phyloP scores from a whole-genome alignment of 2,888 invertebrate genomes.

The Torymus texanus region DNA sequence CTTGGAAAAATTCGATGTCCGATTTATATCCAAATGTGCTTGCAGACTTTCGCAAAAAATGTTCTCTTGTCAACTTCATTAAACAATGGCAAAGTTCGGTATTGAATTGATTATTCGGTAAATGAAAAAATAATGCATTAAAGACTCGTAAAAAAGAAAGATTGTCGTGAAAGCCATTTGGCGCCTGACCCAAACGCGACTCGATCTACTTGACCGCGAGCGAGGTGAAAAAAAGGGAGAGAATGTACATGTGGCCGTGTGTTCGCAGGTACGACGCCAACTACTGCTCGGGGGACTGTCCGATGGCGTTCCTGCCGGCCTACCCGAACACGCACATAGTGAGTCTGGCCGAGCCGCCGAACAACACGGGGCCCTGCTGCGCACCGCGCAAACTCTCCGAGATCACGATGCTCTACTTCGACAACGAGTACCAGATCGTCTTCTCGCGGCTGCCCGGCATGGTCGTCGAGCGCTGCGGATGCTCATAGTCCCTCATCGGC shows the following conservation, averaged over 20 bases:
- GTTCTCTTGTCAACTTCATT: no score
- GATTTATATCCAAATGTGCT: no score
- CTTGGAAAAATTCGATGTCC: no score
- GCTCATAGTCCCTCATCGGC: conserved; percentile 80
- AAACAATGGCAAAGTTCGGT: no score
- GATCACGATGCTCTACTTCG: conserved; percentile 94
- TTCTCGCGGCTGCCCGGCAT: conserved; percentile 93
- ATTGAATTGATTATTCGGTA: no score
- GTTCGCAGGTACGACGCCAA: conserved; percentile 87
- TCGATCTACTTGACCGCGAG: conserved; percentile 22
- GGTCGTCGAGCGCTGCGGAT: conserved; percentile 95
- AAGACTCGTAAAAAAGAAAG: no score
- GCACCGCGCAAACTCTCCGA: conserved; percentile 91
- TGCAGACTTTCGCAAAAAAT: no score
- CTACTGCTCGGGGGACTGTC: conserved; percentile 97
- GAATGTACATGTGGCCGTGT: conserved; percentile 1
- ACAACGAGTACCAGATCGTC: conserved; percentile 90
- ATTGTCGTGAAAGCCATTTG: not conserved
- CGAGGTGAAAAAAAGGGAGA: conserved; percentile 4
- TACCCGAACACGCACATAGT: conserved; percentile 93
- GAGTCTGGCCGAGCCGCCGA: conserved; percentile 85
- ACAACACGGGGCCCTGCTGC: conserved; percentile 93
- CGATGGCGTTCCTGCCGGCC: conserved; percentile 89
- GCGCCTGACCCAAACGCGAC: not conserved
- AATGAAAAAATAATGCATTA: not conserved